These are phyloP conservation scores for Hesperia comma DNA, from an alignment of 2,888 invertebrate genomes.

Conservation along the genomic window DNA sequence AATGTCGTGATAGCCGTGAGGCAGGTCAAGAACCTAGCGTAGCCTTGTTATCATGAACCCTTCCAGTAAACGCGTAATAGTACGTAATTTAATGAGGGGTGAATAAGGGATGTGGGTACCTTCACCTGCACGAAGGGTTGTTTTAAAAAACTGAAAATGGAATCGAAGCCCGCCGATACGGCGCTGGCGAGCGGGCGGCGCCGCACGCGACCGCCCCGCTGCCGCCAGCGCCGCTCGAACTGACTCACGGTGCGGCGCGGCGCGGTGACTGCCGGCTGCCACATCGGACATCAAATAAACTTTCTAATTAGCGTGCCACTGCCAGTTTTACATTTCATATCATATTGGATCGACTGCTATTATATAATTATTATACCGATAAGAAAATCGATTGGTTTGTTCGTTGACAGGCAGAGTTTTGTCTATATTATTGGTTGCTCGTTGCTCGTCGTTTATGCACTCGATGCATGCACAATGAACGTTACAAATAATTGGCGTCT, in stretches of 20 bases:
- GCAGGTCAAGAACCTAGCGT: constrained; percentile 46
- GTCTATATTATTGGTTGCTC: too few species aligned
- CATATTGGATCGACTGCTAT: too few species aligned
- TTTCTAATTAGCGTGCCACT: constrained; percentile 42
- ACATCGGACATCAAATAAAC: constrained; percentile 39
- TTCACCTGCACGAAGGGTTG: constrained; percentile 33
- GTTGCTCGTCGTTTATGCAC: too few species aligned
- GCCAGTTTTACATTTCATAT: constrained; percentile 2
- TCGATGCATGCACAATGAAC: too few species aligned
- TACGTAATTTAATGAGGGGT: constrained; percentile 44
- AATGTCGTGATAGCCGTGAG: constrained; percentile 36
- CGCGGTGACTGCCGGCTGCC: constrained; percentile 41
- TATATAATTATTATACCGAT: too few species aligned
- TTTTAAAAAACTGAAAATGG: constrained; percentile 40
- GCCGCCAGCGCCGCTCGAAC: constrained; percentile 42
- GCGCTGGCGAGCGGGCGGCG: constrained; percentile 44
- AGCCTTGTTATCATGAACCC: constrained; percentile 37
- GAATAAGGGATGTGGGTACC: constrained; percentile 29
- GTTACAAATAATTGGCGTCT: too few species aligned
- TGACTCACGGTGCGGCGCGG: constrained; percentile 16
- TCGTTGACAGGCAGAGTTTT: too few species aligned
- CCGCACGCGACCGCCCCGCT: constrained; percentile 48
- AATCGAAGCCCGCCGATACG: constrained; percentile 36
- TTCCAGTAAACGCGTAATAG: constrained; percentile 39
- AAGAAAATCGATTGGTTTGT: too few species aligned